phyloP scores from a whole-genome alignment of 2,113 vertebrate species.

The Ellobius talpinus region DNA sequence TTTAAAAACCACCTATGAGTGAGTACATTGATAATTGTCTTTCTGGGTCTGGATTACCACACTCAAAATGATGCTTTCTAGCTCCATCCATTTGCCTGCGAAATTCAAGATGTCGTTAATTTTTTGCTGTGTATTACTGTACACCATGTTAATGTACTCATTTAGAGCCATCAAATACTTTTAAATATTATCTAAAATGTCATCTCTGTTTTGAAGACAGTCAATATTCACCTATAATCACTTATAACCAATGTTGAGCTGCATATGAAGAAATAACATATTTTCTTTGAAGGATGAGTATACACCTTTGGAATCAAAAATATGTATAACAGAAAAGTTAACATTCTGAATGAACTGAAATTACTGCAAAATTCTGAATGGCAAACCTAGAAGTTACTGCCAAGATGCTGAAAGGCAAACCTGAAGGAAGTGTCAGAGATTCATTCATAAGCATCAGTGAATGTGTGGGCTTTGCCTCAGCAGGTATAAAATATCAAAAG shows the following conservation, averaged over 20 bases:
- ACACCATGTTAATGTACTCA: background rate
- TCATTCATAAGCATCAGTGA: background rate
- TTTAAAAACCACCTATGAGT: too few species aligned
- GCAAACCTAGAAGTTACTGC: background rate
- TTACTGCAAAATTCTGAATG: background rate
- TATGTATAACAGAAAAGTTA: background rate
- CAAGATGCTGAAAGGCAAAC: background rate
- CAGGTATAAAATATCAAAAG: constrained; percentile 31
- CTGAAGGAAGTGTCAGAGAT: background rate
- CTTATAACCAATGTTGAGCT: background rate
- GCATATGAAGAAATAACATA: background rate
- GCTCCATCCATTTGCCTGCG: too few species aligned
- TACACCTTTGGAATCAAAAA: background rate
- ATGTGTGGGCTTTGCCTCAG: background rate
- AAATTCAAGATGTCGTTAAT: too few species aligned
- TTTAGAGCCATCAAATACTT: background rate
- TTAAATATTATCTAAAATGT: background rate
- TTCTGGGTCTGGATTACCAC: too few species aligned
- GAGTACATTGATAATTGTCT: too few species aligned
- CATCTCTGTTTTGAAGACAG: background rate
- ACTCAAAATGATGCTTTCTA: too few species aligned
- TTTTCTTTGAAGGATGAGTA: background rate
- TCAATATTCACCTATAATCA: background rate
- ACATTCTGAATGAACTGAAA: background rate
- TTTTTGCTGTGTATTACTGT: background rate